These are phyloP conservation scores for Carcharodon carcharias DNA, from an alignment of 2,797 vertebrate genomes.

Conservation along the genomic window DNA sequence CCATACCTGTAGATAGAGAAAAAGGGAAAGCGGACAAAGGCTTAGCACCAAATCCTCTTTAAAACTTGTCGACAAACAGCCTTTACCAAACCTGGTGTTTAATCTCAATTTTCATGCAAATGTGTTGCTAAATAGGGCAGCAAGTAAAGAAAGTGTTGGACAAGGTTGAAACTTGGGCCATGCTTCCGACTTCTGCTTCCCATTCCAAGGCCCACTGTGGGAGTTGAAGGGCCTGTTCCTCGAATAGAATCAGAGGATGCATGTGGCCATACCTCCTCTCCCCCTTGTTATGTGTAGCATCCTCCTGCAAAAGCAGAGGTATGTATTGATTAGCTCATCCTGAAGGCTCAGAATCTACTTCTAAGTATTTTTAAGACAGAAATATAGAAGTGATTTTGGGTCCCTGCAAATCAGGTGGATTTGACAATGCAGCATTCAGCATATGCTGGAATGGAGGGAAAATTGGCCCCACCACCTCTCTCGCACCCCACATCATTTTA, in stretches of 20 bases:
- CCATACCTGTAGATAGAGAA: background rate
- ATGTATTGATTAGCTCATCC: background rate
- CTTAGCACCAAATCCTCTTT: background rate
- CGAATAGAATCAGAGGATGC: background rate
- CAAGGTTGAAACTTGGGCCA: background rate
- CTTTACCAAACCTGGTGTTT: background rate
- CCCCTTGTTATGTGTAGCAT: background rate
- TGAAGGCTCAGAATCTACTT: background rate
- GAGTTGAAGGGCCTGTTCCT: background rate
- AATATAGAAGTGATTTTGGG: background rate
- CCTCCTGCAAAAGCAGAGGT: background rate
- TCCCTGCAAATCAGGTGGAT: background rate
- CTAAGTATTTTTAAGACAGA: background rate
- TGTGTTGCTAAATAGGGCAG: background rate
- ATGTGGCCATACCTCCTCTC: background rate
- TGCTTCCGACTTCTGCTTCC: background rate
- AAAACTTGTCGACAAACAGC: background rate
- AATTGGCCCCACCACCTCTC: background rate
- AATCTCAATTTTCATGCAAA: background rate
- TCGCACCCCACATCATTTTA: background rate
- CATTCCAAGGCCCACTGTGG: background rate
- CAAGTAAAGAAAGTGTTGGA: background rate
- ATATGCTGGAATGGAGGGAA: background rate
- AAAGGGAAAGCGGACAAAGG: background rate
- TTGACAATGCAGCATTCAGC: background rate